Evolutionary conservation across 2,888 invertebrate species (phyloP).

Genomic region (Strigamia maritima): DNA sequence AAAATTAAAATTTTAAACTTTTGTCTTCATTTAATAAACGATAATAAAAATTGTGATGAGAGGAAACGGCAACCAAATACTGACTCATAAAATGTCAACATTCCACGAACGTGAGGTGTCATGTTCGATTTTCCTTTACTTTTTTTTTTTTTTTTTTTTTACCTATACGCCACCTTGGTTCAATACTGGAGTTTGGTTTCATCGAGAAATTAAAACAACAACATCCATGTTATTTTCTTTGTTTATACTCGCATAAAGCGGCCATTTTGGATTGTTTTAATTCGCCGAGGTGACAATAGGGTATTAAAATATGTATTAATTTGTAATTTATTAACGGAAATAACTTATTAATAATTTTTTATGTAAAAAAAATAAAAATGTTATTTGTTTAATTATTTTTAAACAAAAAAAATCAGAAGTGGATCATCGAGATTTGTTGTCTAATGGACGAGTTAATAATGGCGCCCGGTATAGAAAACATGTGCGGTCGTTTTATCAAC

Average conservation of each 20-base stretch:
- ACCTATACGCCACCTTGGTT: background rate
- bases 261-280: background rate
- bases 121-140: background rate
- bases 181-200: background rate
- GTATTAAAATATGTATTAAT: background rate
- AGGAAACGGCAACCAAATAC: background rate
- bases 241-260: background rate
- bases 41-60: background rate
- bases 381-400: too few relatives aligned
- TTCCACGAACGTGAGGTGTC: background rate
- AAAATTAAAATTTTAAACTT: background rate
- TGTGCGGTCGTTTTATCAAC: too few relatives aligned
- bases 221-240: background rate
- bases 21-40: background rate
- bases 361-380: too few relatives aligned
- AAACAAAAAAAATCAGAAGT: too few relatives aligned
- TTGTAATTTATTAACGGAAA: too few relatives aligned
- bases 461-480: too few relatives aligned
- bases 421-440: too few relatives aligned
- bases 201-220: background rate
- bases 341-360: too few relatives aligned
- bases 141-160: background rate
- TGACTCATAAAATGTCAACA: background rate
- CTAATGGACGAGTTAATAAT: too few relatives aligned
- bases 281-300: background rate